Percentiles rank a stretch among this genome's conserved stretches.
phyloP scores from a whole-genome alignment of 2,888 invertebrate species.

The Drosophila testacea region DNA sequence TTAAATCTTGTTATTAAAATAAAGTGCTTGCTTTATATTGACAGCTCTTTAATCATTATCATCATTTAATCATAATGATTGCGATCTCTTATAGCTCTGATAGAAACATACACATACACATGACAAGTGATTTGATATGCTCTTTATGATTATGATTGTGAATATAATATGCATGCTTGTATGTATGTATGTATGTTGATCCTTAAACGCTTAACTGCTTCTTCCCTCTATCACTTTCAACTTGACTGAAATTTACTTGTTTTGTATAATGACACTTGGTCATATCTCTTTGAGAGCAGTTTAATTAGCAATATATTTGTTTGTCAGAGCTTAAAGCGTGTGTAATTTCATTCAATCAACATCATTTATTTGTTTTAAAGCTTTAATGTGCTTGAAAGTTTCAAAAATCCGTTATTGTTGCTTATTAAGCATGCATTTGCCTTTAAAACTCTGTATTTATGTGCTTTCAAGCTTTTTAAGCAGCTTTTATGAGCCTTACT shows the following conservation, averaged over 20 bases:
- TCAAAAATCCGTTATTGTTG: neutral
- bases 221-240: conserved; percentile 10
- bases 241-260: neutral
- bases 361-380: neutral
- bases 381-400: neutral
- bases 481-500: neutral
- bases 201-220: conserved; percentile 33
- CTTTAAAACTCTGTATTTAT: neutral
- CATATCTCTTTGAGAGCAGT: neutral
- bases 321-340: neutral
- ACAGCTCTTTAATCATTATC: no score
- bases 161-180: conserved; percentile 3
- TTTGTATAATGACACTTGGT: neutral
- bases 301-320: neutral
- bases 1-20: no score
- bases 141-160: neutral
- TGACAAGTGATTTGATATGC: conserved; percentile 17
- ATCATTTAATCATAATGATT: no score
- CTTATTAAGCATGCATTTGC: neutral
- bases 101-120: conserved; percentile 11
- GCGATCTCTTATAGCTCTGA: neutral
- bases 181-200: conserved; percentile 23
- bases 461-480: neutral
- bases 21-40: no score
- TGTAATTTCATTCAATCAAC: no score